Conservation (phyloP, 2,113 vertebrate genomes). For the Hippocampus zosterae region DNA sequence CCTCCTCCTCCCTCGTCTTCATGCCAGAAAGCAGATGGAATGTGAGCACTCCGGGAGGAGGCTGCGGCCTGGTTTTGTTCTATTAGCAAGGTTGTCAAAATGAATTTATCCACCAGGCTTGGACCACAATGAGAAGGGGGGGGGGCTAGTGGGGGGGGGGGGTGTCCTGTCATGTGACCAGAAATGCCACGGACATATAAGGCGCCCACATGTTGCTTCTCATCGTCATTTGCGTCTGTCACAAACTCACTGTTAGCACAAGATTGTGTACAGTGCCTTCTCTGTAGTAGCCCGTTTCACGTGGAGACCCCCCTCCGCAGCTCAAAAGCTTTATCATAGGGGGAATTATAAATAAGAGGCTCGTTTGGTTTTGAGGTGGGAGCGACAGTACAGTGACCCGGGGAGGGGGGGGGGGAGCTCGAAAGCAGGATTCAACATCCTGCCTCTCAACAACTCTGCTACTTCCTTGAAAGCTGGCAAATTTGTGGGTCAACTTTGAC, state of each 20-base stretch:
- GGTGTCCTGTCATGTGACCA: slow-evolving; percentile 65
- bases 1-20: slow-evolving; percentile 50
- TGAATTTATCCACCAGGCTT: slow-evolving; percentile 88
- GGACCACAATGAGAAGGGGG: slow-evolving; percentile 65
- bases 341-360: too few relatives aligned
- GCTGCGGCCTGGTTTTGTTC: slow-evolving; percentile 90
- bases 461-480: too few relatives aligned
- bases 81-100: slow-evolving; percentile 99
- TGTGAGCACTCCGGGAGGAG: slow-evolving; percentile 80
- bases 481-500: too few relatives aligned
- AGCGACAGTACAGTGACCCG: too few relatives aligned
- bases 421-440: too few relatives aligned
- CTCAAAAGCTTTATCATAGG: too few relatives aligned
- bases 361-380: too few relatives aligned
- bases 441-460: too few relatives aligned
- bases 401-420: too few relatives aligned
- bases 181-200: slow-evolving; percentile 34
- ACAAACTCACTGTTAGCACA: not conserved
- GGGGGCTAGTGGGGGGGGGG: slow-evolving; percentile 9
- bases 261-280: not conserved
- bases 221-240: not conserved
- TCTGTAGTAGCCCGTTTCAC: too few relatives aligned
- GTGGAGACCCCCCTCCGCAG: not conserved
- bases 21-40: slow-evolving; percentile 78
- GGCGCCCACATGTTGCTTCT: slow-evolving; percentile 5